Conservation (phyloP, 1,140 invertebrate species). For the Bursaphelenchus mucronatus region DNA sequence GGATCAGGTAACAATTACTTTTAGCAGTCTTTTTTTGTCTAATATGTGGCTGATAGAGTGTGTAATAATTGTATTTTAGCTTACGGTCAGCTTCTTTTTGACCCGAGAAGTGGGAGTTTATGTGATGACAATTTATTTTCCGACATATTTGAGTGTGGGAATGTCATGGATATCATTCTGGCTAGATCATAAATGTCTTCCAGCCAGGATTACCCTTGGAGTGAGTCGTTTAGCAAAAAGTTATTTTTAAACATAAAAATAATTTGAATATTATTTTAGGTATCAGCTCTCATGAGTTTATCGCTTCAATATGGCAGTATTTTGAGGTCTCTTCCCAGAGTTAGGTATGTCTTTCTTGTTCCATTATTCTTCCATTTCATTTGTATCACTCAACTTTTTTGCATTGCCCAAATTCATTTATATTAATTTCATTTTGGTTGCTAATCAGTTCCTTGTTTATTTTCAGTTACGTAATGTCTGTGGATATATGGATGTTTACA, state of each 20-base stretch:
- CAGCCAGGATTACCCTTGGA: constrained; percentile 64
- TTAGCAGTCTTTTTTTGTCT: constrained; percentile 7
- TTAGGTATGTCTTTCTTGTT: constrained; percentile 33
- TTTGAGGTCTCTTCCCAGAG: constrained; percentile 54
- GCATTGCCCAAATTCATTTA: neutral
- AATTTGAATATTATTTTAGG: constrained; percentile 25
- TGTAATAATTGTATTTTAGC: constrained; percentile 23
- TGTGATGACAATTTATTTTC: constrained; percentile 63
- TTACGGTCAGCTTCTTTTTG: constrained; percentile 63
- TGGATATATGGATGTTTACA: constrained; percentile 41
- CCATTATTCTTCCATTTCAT: neutral
- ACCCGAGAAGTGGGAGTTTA: constrained; percentile 63
- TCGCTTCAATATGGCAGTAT: constrained; percentile 60
- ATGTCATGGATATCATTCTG: constrained; percentile 65
- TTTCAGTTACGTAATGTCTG: constrained; percentile 38
- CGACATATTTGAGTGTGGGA: constrained; percentile 1
- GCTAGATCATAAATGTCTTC: constrained; percentile 62
- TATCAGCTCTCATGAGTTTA: constrained; percentile 44
- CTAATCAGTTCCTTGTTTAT: neutral
- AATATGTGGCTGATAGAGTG: constrained; percentile 20
- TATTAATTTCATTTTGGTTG: no score
- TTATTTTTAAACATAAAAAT: constrained; percentile 10
- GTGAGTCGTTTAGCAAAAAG: constrained; percentile 30
- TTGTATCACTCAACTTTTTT: constrained; percentile 17
- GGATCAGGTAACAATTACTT: constrained; percentile 34